Base-by-base conservation (phyloP, 1,140 invertebrate species). In the Bombus turneri region DNA sequence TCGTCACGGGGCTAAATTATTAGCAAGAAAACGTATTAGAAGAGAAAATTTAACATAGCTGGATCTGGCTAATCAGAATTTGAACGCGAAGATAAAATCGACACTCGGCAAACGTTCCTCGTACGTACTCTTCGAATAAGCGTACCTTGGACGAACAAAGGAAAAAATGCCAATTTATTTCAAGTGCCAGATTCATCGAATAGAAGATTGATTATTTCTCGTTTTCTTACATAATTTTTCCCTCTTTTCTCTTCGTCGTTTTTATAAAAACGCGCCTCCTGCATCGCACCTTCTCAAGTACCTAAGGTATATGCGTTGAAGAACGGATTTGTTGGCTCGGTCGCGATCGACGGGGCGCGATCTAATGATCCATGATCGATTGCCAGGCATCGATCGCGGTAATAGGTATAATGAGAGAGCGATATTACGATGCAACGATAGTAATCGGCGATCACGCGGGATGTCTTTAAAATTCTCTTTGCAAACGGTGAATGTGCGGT, bases 341-440 rank as follows among this genome's bases (percentile, higher is more conserved):
- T 57, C 64, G 66, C 47, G 83, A 83, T 83, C 64, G 13, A 69
- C 57, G 57, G 57, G 31, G 41, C 72, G 71, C 53, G 82, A 85
- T 85, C 83, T 80, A 85, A 85, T 78, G 81, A 75, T 83, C 81
- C 59, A 76, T 69, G 81, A 83, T 83, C 75, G 83, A 84, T 80
- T 80, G 59, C 53, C 73, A 31, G n/a, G 25, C 76, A 80, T 85
- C 83, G 83, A 80, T 85, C 66, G 66, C 53, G 41, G 77, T 85
- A 85, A 80, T 85, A 13, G 77, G 39, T 85, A 80, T 85, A 85
- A 85, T 73, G 83, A 79, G 76, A 69, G 41, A 25, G 62, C 74
- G 34, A 78, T 78, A 78, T 83, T 69, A 83, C 31, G 64, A 41
- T 31, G 77, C 41, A 80, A 80, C 83, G 83, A 85, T 85, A 80